These are phyloP conservation scores for Octodonta nipae DNA, from an alignment of 2,888 invertebrate genomes.

Conservation along the genomic window DNA sequence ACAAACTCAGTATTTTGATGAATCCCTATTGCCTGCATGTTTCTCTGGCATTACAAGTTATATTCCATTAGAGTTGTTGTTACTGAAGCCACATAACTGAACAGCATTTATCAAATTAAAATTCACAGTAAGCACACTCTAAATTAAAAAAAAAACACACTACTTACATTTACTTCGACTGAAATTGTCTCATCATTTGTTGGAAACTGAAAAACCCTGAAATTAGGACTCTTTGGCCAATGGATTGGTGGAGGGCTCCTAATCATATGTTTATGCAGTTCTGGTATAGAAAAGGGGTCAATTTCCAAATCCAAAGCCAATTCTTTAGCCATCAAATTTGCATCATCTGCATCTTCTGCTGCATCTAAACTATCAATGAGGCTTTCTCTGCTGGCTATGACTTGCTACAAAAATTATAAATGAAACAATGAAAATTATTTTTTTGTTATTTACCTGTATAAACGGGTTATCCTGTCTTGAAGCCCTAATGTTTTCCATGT, in stretches of 20 bases:
- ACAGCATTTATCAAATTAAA: no score
- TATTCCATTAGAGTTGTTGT: no score
- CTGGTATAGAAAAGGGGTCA: conserved; percentile 60
- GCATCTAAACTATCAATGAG: conserved; percentile 48
- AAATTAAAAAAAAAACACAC: background rate
- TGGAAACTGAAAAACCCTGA: conserved; percentile 43
- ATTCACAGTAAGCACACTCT: no score
- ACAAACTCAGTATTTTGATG: no score
- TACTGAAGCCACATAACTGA: no score
- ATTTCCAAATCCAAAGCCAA: conserved; percentile 45
- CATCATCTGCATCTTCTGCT: conserved; percentile 65
- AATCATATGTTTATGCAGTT: conserved; percentile 71
- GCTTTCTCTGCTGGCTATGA: conserved; percentile 68
- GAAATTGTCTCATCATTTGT: conserved; percentile 35
- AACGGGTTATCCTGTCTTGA: conserved; percentile 77
- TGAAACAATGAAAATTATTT: conserved; percentile 6
- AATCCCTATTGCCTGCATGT: no score
- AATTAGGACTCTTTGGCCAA: conserved; percentile 53
- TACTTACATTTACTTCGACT: conserved; percentile 30
- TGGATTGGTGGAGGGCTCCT: conserved; percentile 67
- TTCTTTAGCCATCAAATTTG: conserved; percentile 61
- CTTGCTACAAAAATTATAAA: conserved; percentile 42
- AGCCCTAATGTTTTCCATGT: conserved; percentile 68
- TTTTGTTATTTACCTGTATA: conserved; percentile 53
- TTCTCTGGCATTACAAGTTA: no score